Evolutionary conservation across 2,113 vertebrate species (phyloP), one percentile per base, ranked within the genome.

Genomic region (Grus americana): DNA sequence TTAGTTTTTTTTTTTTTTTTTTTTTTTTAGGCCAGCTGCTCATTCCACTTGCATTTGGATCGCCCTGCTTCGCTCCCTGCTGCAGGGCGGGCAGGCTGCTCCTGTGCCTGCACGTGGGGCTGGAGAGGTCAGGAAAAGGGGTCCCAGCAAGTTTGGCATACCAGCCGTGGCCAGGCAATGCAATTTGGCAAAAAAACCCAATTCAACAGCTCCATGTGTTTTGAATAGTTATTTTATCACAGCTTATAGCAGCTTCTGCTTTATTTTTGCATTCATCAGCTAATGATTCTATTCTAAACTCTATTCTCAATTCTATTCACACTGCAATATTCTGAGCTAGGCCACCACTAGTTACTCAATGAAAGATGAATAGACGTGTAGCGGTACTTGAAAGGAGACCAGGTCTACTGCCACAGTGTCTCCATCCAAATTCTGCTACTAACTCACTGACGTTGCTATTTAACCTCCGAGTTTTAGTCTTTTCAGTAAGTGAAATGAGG

Each of bases 81-180:
- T 18, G 22, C 46, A 30, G 66, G 44, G n/a, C 58, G 50, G 59
- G 40, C 59, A 47, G 22, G 81, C 23, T 59, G 85, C 30, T 73
- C 85, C 27, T 15, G 36, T 3, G 5, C 65, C 75, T 0, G 1
- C 32, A 11, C 0, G 2, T 0, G 4, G 17, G 19, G 46, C 36
- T 40, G 36, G 18, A 29, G 24, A 46, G 49, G 24, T n/a, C 38
- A 63, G 42, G 50, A 24, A 59, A 52, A 54, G 15, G 30, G 34
- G 47, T n/a, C 34, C 36, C 52, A 57, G 46, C 7, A 22, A 3
- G 5, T 14, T 2, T 34, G 36, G 65, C 12, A 3, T 5, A 24
- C 23, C 11, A 62, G 34, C 16, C 36, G 38, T 5, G 24, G 61
- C 20, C 61, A 29, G 52, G 88, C 8, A 62, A 8, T 15, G 62